Evolutionary conservation across 1,140 invertebrate genomes (phyloP).

Genomic region (Apocrypta bakeri): DNA sequence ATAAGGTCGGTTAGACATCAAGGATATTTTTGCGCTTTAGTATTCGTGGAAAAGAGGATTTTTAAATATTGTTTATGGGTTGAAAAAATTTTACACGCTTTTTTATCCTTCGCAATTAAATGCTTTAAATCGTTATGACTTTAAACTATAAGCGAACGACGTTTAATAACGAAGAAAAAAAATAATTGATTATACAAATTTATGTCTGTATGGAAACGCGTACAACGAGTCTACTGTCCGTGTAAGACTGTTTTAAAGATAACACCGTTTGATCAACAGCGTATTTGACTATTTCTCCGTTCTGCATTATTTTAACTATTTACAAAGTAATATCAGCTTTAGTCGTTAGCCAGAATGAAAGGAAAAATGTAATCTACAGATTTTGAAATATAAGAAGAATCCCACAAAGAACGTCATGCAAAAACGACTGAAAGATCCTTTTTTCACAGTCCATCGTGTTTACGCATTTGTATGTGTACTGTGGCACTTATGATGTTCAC

Average conservation of each 20-base stretch:
- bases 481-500: neutral
- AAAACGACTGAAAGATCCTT: too few species aligned
- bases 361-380: too few species aligned
- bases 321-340: neutral
- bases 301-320: neutral
- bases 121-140: too few species aligned
- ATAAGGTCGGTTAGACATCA: conserved; percentile 76
- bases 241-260: neutral
- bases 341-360: too few species aligned
- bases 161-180: neutral
- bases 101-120: too few species aligned
- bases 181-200: neutral
- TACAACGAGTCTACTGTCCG: neutral
- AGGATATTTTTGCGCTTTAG: neutral
- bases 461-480: neutral
- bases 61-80: neutral
- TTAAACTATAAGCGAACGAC: too few species aligned
- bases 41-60: neutral
- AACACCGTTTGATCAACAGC: neutral
- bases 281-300: neutral
- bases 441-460: too few species aligned
- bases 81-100: too few species aligned
- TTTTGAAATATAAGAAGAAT: too few species aligned
- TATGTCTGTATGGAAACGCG: neutral
- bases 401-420: too few species aligned